Evolutionary conservation across 2,797 vertebrate genomes (phyloP).

Genomic region (Oreonectes daqikongensis): DNA sequence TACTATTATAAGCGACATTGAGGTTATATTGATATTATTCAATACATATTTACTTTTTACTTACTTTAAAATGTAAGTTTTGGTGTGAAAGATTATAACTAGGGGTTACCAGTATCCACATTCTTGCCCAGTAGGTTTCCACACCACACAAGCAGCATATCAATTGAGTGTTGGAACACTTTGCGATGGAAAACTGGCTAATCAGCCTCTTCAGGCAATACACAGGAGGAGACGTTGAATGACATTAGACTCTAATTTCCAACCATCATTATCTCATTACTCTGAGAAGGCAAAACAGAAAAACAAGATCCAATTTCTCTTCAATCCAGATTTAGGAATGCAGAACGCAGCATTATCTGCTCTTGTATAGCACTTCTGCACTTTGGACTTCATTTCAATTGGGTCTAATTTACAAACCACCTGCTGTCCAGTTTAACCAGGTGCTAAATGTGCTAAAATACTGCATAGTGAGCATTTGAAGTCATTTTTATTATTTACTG

Average conservation of each 20-base stretch:
- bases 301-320: constrained; percentile 60
- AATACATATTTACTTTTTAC: not conserved
- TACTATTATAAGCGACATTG: no score
- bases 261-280: constrained; percentile 62
- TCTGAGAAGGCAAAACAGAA: constrained; percentile 57
- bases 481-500: not conserved
- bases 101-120: constrained; percentile 39
- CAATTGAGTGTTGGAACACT: constrained; percentile 55
- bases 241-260: constrained; percentile 63
- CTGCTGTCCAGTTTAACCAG: not conserved
- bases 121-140: constrained; percentile 49
- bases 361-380: constrained; percentile 5
- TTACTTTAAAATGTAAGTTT: constrained; percentile 6
- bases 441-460: not conserved
- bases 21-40: no score
- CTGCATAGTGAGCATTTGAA: not conserved
- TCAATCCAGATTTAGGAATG: constrained; percentile 38
- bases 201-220: constrained; percentile 63
- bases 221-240: constrained; percentile 59
- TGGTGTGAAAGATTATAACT: constrained; percentile 42
- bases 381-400: constrained; percentile 29
- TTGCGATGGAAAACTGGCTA: constrained; percentile 59
- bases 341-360: constrained; percentile 35
- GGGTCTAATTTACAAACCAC: constrained; percentile 18
- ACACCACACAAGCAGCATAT: constrained; percentile 51